phyloP scores from a whole-genome alignment of 2,113 vertebrate species.

The Suncus etruscus region DNA sequence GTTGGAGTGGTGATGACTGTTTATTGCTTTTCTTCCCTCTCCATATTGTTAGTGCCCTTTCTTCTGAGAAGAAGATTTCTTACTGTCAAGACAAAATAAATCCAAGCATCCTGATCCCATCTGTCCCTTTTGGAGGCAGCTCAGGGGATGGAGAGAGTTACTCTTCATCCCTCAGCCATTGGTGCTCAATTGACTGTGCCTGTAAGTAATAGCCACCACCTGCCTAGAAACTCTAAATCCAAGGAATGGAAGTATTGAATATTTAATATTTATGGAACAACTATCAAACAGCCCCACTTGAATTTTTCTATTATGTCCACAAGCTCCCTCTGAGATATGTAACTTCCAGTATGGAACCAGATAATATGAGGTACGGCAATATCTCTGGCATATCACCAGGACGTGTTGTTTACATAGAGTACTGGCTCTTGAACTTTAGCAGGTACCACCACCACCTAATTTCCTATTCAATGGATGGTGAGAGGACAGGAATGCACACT shows the following conservation, averaged over 20 bases:
- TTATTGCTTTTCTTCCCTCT: background rate
- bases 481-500: background rate
- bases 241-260: constrained; percentile 11
- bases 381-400: background rate
- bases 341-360: constrained; percentile 13
- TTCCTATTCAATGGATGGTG: background rate
- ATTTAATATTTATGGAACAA: constrained; percentile 47
- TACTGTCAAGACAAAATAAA: background rate
- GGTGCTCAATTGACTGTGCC: background rate
- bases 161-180: background rate
- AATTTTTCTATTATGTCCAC: constrained; percentile 19
- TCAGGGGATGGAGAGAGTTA: background rate
- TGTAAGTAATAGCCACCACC: background rate
- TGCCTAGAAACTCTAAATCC: constrained; percentile 12
- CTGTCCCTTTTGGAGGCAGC: background rate
- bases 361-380: constrained; percentile 17
- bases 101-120: background rate
- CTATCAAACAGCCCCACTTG: constrained; percentile 1
- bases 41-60: constrained; percentile 23
- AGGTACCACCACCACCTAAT: background rate
- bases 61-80: constrained; percentile 19
- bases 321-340: background rate
- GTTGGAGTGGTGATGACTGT: background rate
- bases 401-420: background rate
- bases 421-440: background rate